Conservation (phyloP, 2,113 vertebrate species). For the Hyperoodon ampullatus region DNA sequence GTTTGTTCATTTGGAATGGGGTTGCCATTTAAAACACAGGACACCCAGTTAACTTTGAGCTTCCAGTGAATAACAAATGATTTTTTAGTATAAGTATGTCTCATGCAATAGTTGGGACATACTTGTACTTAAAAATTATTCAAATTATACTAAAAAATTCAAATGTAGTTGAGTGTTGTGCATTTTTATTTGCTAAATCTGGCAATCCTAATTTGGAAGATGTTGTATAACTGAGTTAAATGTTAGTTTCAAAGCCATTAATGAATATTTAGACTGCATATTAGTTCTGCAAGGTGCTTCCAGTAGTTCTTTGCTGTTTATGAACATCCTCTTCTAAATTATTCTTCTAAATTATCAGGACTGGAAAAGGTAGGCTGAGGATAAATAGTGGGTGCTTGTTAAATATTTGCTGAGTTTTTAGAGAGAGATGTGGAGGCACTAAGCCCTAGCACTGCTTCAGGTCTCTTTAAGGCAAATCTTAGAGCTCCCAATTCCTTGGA, state of each 20-base stretch:
- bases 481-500: not conserved
- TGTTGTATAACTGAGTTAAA: constrained; percentile 11
- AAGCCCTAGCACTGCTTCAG: not conserved
- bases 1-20: not conserved
- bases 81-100: not conserved
- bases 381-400: not conserved
- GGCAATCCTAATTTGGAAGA: not conserved
- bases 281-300: not conserved
- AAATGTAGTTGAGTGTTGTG: not conserved
- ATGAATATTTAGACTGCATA: not conserved
- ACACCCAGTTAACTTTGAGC: not conserved
- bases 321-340: not conserved
- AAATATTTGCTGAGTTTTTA: not conserved
- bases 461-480: not conserved
- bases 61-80: not conserved
- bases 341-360: not conserved
- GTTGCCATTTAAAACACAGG: not conserved
- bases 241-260: constrained; percentile 18
- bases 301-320: not conserved
- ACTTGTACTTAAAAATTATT: not conserved
- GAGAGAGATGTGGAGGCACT: not conserved
- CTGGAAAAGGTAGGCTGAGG: not conserved
- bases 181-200: constrained; percentile 45
- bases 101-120: not conserved
- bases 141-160: not conserved